These are phyloP conservation scores for Furcifer pardalis DNA, from an alignment of 2,797 vertebrate species.

Conservation along the genomic window DNA sequence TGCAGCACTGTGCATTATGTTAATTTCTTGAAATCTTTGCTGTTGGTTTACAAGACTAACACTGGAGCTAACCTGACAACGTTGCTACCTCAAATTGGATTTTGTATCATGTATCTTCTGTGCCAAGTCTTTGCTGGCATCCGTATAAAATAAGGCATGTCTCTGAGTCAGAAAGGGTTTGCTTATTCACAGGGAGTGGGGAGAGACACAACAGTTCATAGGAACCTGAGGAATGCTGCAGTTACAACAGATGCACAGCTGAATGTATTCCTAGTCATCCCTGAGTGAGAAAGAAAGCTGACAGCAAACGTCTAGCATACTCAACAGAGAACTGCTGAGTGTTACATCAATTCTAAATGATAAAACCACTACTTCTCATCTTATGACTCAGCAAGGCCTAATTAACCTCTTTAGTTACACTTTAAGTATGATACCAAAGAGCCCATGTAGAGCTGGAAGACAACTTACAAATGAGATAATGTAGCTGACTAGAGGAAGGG, in stretches of 20 bases:
- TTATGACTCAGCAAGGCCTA: slow-evolving; percentile 2
- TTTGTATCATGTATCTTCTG: slow-evolving; percentile 16
- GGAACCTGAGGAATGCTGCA: slow-evolving; percentile 17
- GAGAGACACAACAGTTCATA: background rate
- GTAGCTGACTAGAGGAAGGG: background rate
- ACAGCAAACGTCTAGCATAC: background rate
- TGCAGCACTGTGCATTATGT: background rate
- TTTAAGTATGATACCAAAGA: slow-evolving; percentile 1
- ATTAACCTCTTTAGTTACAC: slow-evolving; percentile 12
- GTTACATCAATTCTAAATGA: slow-evolving; percentile 13
- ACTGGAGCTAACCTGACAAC: slow-evolving; percentile 23
- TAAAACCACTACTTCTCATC: background rate
- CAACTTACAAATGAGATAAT: background rate
- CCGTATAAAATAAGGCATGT: slow-evolving; percentile 5
- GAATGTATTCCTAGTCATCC: background rate
- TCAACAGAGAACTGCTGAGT: background rate
- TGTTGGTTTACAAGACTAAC: slow-evolving; percentile 50
- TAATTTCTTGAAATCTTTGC: slow-evolving; percentile 16
- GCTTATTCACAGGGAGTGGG: background rate
- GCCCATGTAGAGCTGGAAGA: background rate
- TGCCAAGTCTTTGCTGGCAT: slow-evolving; percentile 29
- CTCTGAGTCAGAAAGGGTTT: slow-evolving; percentile 7
- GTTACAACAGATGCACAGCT: slow-evolving; percentile 13
- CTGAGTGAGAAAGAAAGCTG: background rate
- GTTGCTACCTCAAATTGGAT: slow-evolving; percentile 42